Evolutionary conservation across 2,888 invertebrate species (phyloP).

Genomic region (Melanostoma scalare): DNA sequence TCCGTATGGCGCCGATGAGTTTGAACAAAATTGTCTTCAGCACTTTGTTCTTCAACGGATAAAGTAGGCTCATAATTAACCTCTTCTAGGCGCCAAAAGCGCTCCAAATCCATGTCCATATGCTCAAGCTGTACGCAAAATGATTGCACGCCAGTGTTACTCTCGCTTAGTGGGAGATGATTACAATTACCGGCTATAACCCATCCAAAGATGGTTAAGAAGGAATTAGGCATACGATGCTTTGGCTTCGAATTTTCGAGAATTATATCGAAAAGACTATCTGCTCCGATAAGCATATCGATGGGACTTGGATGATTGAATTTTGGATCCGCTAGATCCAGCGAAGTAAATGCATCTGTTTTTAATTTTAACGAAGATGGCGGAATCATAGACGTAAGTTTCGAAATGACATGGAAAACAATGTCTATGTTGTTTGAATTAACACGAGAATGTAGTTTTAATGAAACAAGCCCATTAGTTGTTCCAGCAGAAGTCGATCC

Average conservation of each 20-base stretch:
- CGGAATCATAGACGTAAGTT: neutral
- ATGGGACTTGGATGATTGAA: neutral
- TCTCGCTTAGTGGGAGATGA: neutral
- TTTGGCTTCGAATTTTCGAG: neutral
- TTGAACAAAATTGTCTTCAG: conserved; percentile 10
- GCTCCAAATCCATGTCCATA: conserved; percentile 5
- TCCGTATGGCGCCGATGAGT: neutral
- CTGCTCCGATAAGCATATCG: conserved; percentile 1
- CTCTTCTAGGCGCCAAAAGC: conserved; percentile 22
- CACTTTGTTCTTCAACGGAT: conserved; percentile 13
- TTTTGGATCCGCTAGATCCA: neutral
- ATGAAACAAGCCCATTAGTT: neutral
- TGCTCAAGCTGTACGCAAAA: neutral
- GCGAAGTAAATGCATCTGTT: no score
- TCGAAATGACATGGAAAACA: neutral
- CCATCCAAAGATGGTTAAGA: neutral
- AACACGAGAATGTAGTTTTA: neutral
- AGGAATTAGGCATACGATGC: neutral
- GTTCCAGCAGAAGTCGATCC: conserved; percentile 1
- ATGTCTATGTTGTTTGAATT: neutral
- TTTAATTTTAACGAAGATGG: no score
- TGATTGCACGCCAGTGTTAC: neutral
- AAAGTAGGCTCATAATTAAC: neutral
- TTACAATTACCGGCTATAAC: neutral
- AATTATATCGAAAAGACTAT: neutral